phyloP scores from a whole-genome alignment of 2,888 invertebrate genomes.

The Drosophila engyochracea region DNA sequence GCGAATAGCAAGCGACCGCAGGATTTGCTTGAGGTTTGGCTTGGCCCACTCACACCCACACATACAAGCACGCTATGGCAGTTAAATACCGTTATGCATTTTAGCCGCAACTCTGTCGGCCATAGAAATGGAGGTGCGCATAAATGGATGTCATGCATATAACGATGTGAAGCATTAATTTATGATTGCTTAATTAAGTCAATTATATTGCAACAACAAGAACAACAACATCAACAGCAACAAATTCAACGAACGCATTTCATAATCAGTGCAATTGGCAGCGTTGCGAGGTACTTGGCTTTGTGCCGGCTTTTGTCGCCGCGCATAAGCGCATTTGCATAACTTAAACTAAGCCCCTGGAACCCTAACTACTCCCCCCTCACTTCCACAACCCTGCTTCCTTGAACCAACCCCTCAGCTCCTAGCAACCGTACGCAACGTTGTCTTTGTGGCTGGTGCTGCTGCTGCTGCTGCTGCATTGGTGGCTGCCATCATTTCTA shows the following conservation, averaged over 20 bases:
- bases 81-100: no score
- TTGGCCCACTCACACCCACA: conserved; percentile 9
- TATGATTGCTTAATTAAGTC: conserved; percentile 78
- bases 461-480: conserved; percentile 46
- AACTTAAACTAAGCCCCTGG: conserved; percentile 55
- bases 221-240: conserved; percentile 15
- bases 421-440: conserved; percentile 7
- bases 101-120: conserved; percentile 9
- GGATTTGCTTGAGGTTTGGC: conserved; percentile 51
- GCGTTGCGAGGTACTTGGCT: conserved; percentile 39
- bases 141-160: conserved; percentile 37
- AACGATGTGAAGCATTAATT: conserved; percentile 64
- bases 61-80: not conserved
- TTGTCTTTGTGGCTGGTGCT: conserved; percentile 50
- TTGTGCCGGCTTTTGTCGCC: conserved; percentile 60
- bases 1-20: conserved; percentile 55
- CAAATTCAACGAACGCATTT: conserved; percentile 6
- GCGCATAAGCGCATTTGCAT: conserved; percentile 74
- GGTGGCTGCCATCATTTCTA: conserved; percentile 74
- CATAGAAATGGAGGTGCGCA: conserved; percentile 5
- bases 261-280: conserved; percentile 50
- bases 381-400: not conserved
- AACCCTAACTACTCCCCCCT: not conserved
- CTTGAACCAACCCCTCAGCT: not conserved
- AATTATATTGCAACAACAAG: conserved; percentile 61